These are phyloP conservation scores for Python bivittatus DNA, from an alignment of 2,113 vertebrate species.

Conservation along the genomic window DNA sequence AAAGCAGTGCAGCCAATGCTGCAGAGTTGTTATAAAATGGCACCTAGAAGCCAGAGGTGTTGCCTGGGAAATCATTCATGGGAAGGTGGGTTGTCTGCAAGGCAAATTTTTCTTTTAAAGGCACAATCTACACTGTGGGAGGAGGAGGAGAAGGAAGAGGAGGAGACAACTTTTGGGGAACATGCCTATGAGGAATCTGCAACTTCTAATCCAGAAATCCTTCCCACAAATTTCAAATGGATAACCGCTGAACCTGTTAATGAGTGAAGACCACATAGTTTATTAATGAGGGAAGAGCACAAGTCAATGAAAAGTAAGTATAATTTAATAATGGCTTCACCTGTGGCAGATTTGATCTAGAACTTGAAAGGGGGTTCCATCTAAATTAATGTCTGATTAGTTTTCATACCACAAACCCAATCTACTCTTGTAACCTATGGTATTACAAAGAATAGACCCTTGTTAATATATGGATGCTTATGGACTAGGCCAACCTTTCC, in stretches of 20 bases:
- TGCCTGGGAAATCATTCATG: background rate
- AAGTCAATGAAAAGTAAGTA: background rate
- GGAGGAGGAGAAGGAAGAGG: background rate
- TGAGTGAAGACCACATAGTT: background rate
- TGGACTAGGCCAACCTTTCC: background rate
- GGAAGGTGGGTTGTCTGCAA: background rate
- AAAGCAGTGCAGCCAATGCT: background rate
- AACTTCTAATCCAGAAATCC: background rate
- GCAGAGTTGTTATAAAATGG: background rate
- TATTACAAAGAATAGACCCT: background rate
- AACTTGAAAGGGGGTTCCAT: background rate
- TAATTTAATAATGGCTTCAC: background rate
- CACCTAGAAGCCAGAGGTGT: background rate
- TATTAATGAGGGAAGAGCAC: background rate
- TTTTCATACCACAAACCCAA: background rate
- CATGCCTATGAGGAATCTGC: background rate
- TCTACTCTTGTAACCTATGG: background rate
- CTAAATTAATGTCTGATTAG: background rate
- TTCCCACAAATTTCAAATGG: background rate
- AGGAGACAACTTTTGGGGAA: background rate
- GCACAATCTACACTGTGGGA: background rate
- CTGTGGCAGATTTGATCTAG: background rate
- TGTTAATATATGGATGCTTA: background rate
- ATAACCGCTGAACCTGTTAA: background rate
- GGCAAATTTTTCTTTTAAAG: background rate